Base-by-base conservation (phyloP, 2,113 vertebrate genomes). In the Tachysurus fulvidraco region DNA sequence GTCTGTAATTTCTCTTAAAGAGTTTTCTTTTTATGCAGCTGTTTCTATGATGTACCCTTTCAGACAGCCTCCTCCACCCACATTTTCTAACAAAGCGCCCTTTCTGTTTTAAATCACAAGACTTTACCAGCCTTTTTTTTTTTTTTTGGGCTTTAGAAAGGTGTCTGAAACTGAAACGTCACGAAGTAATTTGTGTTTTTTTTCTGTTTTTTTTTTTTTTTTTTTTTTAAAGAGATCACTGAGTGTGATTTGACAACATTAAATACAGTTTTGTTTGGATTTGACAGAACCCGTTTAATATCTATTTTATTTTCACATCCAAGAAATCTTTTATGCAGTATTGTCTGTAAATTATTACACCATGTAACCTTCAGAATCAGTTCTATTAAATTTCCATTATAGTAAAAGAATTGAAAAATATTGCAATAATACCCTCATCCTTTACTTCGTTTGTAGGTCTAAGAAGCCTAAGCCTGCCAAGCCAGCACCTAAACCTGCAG, bases 381-480 rank as follows among this genome's bases (percentile, higher is more conserved):
- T 76, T 14, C 21, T 73, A 50, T 76, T 25, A 3, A 28, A 78
- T 30, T 78, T 19, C 16, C 16, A 41, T 71, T 41, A 71, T 19
- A 41, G 67, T 19, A 21, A 69, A 69, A 41, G 36, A 12, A 41
- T 69, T 2, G 16, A 69, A 69, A 69, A 69, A 36, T 9, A 69
- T 2, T 36, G 17, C 14, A 41, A 2, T 14, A 76, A 14, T 52
- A n/a, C 6, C 23, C 23, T 77, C 74, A 16, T 74, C 4, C 44
- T 25, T 30, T 23, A 62, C 0, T 8, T 81, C n/a, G 54, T 5
- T 60, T 76, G 9, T 88, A 97, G 96, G 91, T 94, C 94, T 88
- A 96, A 95, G 92, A 96, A 94, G 86, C 0, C 83, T 74, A 95
- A 94, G 91, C 82, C 89, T 10, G 19, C 59, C 21, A 67, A 62